Evolutionary conservation across 2,888 invertebrate genomes (phyloP).

Genomic region (Nebria brevicollis): DNA sequence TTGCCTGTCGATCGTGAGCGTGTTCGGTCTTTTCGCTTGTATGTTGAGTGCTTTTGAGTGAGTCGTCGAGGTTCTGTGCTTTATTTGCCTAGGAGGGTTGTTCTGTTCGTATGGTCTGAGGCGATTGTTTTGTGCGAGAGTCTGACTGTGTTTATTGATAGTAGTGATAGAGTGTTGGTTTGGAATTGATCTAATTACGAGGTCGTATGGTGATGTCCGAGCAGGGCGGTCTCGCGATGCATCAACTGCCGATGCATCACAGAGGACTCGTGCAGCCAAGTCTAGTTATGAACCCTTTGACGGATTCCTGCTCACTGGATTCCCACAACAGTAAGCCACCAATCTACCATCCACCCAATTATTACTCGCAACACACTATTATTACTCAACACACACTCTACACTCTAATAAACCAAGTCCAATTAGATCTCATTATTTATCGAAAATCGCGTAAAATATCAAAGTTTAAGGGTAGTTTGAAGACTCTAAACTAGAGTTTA

Average conservation of each 20-base stretch:
- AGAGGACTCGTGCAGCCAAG: slow-evolving; percentile 70
- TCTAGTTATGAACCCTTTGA: slow-evolving; percentile 68
- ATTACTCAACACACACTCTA: too few relatives aligned
- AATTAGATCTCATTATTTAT: too few relatives aligned
- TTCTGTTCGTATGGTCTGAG: slow-evolving; percentile 26
- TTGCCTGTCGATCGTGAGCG: slow-evolving; percentile 30
- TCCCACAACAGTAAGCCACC: slow-evolving; percentile 60
- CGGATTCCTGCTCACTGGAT: slow-evolving; percentile 60
- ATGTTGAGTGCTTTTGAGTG: background rate
- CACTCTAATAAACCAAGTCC: too few relatives aligned
- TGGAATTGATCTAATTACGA: slow-evolving; percentile 39
- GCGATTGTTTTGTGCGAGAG: background rate
- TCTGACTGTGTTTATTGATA: slow-evolving; percentile 42
- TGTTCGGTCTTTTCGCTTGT: background rate
- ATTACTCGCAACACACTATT: background rate
- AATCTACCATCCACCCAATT: background rate
- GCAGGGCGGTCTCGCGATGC: slow-evolving; percentile 74
- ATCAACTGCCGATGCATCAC: slow-evolving; percentile 69
- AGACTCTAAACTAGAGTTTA: too few relatives aligned
- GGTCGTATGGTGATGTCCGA: slow-evolving; percentile 74
- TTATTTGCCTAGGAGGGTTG: slow-evolving; percentile 21
- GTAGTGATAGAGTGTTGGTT: slow-evolving; percentile 50
- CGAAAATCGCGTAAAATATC: too few relatives aligned
- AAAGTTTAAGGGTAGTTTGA: too few relatives aligned
- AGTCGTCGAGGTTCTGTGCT: background rate